These are phyloP conservation scores for Drosophila asahinai DNA, from an alignment of 1,140 invertebrate species.

Conservation along the genomic window DNA sequence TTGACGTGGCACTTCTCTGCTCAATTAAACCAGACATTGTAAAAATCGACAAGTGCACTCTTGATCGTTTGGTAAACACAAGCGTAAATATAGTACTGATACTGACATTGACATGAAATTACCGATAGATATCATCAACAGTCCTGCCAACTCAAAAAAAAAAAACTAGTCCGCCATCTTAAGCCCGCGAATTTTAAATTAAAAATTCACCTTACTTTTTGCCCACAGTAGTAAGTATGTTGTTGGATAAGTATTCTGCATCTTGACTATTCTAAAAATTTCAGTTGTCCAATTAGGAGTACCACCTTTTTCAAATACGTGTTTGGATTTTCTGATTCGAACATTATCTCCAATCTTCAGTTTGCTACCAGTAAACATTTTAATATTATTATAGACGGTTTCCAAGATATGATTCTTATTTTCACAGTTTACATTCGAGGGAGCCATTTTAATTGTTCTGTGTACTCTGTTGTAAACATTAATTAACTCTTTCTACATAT, in stretches of 20 bases:
- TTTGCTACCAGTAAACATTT: not conserved
- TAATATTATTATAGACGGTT: conserved; percentile 2
- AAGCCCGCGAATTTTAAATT: too few relatives aligned
- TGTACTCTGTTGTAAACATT: not conserved
- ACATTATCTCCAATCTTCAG: not conserved
- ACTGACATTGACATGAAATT: too few relatives aligned
- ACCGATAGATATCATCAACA: too few relatives aligned
- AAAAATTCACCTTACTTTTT: too few relatives aligned
- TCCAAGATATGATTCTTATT: not conserved
- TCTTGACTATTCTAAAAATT: not conserved
- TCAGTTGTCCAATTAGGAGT: conserved; percentile 3
- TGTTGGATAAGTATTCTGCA: not conserved
- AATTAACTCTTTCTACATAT: not conserved
- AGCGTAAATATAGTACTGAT: too few relatives aligned
- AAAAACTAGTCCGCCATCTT: too few relatives aligned
- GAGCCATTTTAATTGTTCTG: not conserved
- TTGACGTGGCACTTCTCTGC: too few relatives aligned
- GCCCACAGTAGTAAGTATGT: too few relatives aligned
- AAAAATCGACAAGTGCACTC: too few relatives aligned
- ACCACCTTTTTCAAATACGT: not conserved
- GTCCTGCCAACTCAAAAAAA: too few relatives aligned
- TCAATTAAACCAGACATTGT: too few relatives aligned
- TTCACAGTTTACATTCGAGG: not conserved
- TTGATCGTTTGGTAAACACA: too few relatives aligned
- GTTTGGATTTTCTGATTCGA: not conserved